Base-by-base conservation (phyloP, 2,113 vertebrate species). In the Gasterosteus nipponicus region DNA sequence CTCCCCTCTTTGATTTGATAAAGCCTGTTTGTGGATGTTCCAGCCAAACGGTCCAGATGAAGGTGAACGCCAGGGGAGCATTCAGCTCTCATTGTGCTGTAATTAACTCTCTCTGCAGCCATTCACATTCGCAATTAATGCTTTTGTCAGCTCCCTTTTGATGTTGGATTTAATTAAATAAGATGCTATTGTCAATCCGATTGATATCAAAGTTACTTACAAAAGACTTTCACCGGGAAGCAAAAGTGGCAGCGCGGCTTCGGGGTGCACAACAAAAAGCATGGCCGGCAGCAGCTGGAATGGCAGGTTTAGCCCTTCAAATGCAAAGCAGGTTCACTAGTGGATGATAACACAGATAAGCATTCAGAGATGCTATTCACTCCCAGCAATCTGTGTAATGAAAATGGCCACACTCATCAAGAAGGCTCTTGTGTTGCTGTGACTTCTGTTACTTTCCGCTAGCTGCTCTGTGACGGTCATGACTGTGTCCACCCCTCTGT, bases 91-190 rank as follows among this genome's bases (percentile, higher is more conserved):
- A 73, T 70, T 87, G 74, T 76, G 69, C 74, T 78, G 51, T 91
- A 82, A 91, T 86, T 85, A 89, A 78, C 69, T 87, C 71, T 75
- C 69, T 66, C 41, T 84, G 63, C 78, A 81, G 7, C 78, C 65
- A 83, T 89, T 92, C 80, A 83, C 86, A 90, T 89, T 92, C 73
- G 29, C 73, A 82, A 86, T 81, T 79, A 78, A 85, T 72, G 90
- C 80, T 88, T 89, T 87, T 87, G 78, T 86, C 66, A 79, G 51
- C 42, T 71, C 63, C 29, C 66, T 82, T 92, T 90, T 89, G 81
- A 91, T 89, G 83, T 77, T 70, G 54, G 69, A 75, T 87, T 83
- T 82, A 83, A 91, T 92, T 89, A 88, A 86, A 85, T 75, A 77
- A 61, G 75, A 82, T 62, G 29, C 46, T 49, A 33, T 88, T 83